phyloP scores from a whole-genome alignment of 1,140 invertebrate genomes.

The Diabrotica virgifera region DNA sequence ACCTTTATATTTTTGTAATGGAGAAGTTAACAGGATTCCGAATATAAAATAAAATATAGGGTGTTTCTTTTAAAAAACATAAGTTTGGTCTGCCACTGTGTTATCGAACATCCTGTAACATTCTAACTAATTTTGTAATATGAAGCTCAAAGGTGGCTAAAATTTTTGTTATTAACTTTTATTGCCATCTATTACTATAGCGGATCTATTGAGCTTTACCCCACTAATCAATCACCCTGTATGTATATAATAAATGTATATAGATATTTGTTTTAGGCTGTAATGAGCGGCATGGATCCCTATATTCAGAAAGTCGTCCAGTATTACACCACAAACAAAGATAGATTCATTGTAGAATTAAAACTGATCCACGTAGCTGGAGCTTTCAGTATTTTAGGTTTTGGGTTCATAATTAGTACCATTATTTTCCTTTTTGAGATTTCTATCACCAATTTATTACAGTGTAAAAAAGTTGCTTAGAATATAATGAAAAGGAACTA shows the following conservation, averaged over 20 bases:
- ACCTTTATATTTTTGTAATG: conserved; percentile 5
- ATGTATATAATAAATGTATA: background rate
- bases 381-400: conserved; percentile 30
- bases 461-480: background rate
- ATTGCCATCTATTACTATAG: no score
- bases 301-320: conserved; percentile 31
- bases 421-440: conserved; percentile 23
- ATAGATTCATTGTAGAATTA: conserved; percentile 27
- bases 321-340: conserved; percentile 22
- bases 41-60: background rate
- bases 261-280: conserved; percentile 25
- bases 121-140: no score
- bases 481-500: background rate
- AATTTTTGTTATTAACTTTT: no score
- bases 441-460: conserved; percentile 9
- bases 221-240: background rate
- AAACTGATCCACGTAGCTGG: conserved; percentile 35
- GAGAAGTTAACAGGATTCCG: background rate
- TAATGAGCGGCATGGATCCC: conserved; percentile 29
- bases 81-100: no score
- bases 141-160: no score
- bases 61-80: no score
- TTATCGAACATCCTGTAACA: no score
- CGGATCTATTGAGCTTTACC: no score
- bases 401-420: conserved; percentile 24